Percentiles rank a stretch among this genome's conserved stretches.
Conservation (phyloP, 2,797 vertebrate genomes). For the Hippoglossus hippoglossus region DNA sequence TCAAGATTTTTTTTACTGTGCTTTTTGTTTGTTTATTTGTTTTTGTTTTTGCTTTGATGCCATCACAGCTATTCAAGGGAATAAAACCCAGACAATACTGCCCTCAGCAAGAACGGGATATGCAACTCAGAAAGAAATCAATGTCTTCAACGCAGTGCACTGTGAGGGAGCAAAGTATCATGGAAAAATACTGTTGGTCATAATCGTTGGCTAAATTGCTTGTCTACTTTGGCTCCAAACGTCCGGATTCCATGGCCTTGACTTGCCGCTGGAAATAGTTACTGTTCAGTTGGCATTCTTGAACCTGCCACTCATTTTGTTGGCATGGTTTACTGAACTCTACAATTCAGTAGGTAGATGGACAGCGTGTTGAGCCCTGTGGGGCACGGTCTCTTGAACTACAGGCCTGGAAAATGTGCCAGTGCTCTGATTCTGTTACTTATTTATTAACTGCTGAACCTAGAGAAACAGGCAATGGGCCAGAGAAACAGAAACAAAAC, state of each 20-base stretch:
- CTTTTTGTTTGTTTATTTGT: slow-evolving; percentile 18
- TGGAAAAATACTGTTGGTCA: slow-evolving; percentile 55
- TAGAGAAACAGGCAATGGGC: background rate
- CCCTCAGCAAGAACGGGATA: slow-evolving; percentile 57
- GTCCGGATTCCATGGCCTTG: slow-evolving; percentile 50
- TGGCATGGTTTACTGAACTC: slow-evolving; percentile 34
- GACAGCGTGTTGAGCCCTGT: slow-evolving; percentile 8
- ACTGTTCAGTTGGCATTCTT: slow-evolving; percentile 47
- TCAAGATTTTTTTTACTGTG: slow-evolving; percentile 31
- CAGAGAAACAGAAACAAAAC: background rate
- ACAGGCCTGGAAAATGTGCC: slow-evolving; percentile 9
- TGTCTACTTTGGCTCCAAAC: slow-evolving; percentile 60
- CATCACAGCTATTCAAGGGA: slow-evolving; percentile 56
- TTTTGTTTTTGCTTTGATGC: slow-evolving; percentile 40
- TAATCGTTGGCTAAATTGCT: slow-evolving; percentile 65
- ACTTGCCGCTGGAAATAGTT: slow-evolving; percentile 50
- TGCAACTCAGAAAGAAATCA: slow-evolving; percentile 66
- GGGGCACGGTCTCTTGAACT: slow-evolving; percentile 20
- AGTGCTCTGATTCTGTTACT: slow-evolving; percentile 1
- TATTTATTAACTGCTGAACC: slow-evolving; percentile 16
- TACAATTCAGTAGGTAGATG: slow-evolving; percentile 26
- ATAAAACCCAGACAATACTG: slow-evolving; percentile 54
- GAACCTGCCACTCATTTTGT: slow-evolving; percentile 41
- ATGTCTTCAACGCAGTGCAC: slow-evolving; percentile 57
- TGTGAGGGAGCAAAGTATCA: slow-evolving; percentile 58